A percentile compares a stretch with the other conserved stretches of the same genome.
phyloP scores from a whole-genome alignment of 53 echinoderm and acorn worm genomes.

The Echinarachnius parma region DNA sequence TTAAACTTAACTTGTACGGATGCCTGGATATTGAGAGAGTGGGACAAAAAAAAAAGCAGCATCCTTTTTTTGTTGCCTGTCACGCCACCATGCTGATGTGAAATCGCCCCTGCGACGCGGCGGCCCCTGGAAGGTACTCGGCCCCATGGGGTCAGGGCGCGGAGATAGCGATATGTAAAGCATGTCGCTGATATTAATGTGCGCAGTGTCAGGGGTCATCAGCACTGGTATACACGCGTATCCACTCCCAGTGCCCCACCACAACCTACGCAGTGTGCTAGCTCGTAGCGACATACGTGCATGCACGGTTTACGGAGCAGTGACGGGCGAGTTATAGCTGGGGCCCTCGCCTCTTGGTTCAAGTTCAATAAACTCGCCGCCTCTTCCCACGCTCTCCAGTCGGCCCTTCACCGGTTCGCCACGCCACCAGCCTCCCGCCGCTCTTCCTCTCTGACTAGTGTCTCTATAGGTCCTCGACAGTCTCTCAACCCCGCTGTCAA shows the following conservation, averaged over 20 bases:
- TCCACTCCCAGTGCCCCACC: slow-evolving; percentile 32
- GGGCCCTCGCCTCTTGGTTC: slow-evolving; percentile 43
- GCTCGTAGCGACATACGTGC: too few species aligned
- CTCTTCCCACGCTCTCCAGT: slow-evolving; percentile 9
- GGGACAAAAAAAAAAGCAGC: slow-evolving; percentile 10
- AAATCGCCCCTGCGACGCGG: slow-evolving; percentile 27
- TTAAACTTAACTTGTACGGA: not conserved
- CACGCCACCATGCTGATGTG: slow-evolving; percentile 28
- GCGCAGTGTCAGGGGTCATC: slow-evolving; percentile 44
- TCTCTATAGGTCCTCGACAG: too few species aligned
- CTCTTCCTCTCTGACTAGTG: too few species aligned
- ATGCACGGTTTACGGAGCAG: too few species aligned
- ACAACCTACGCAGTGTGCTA: slow-evolving; percentile 43
- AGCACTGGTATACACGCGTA: slow-evolving; percentile 47
- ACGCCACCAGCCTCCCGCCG: slow-evolving; percentile 21
- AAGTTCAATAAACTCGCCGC: slow-evolving; percentile 45
- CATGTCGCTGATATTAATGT: slow-evolving; percentile 50
- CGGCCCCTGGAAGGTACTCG: slow-evolving; percentile 41
- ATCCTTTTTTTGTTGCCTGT: not conserved
- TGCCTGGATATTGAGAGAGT: slow-evolving; percentile 24
- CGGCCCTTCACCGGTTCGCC: slow-evolving; percentile 6
- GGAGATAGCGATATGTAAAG: slow-evolving; percentile 55
- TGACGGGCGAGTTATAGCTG: too few species aligned
- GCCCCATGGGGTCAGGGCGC: slow-evolving; percentile 21
- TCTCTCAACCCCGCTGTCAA: not conserved